Evolutionary conservation across 2,113 vertebrate genomes (phyloP), one percentile per base, ranked within the genome.

Genomic region (Ibidorhyncha struthersii): DNA sequence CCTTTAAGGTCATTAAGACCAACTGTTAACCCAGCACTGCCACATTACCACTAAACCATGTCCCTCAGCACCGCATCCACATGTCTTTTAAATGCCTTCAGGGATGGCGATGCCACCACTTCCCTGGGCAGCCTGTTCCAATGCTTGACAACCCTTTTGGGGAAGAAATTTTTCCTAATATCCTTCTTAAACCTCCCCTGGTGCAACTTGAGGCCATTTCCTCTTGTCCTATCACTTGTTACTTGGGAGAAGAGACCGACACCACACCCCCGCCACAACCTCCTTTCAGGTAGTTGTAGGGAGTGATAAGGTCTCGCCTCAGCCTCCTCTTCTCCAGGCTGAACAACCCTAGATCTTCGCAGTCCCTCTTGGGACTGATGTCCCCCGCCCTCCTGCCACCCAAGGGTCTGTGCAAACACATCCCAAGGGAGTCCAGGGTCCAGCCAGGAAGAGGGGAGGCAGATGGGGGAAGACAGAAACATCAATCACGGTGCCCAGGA

Each of bases 361-460:
- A 16, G 23, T 8, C 15, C 40, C 38, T 52, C 47, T 9, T 4
- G 67, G 34, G 23, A 49, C 8, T 55, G 71, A 19, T 21, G 17
- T n/a, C n/a, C 16, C 4, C 27, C 19, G 40, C 40, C 40, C 40
- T 40, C n/a, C n/a, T n/a, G n/a, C 4, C 0, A 0, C 34, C 6
- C 41, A 23, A 20, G n/a, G 12, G 7, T 9, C 29, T 19, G 2
- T 41, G 45, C 22, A 66, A 78, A 70, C 26, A 4, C 41, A 59
- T 18, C 58, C 79, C 0, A 1, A 50, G 53, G 32, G 41, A 69
- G 5, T 5, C 26, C n/a, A 10, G 0, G 0, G 29, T 10, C 47
- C 7, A 1, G 4, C 0, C 19, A n/a, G 36, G 66, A 16, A 70
- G 61, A 2, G 11, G 47, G 6, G 21, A 0, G 2, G 47, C 30